These are phyloP conservation scores for Yponomeuta malinellus DNA, from an alignment of 2,888 invertebrate genomes.

Conservation along the genomic window DNA sequence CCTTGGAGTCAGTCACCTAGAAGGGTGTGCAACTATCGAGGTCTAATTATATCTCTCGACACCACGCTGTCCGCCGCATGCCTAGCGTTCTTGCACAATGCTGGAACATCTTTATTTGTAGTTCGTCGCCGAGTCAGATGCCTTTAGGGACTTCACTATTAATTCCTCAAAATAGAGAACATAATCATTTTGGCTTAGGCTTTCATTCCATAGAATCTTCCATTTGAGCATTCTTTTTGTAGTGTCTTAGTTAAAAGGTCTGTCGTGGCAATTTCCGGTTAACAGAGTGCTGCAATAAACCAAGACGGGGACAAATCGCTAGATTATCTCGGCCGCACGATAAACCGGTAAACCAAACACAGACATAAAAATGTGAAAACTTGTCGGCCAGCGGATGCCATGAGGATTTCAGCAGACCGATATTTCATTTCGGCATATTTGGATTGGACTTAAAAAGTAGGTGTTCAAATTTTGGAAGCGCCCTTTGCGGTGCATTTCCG, in stretches of 20 bases:
- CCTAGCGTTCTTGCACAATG: slow-evolving; percentile 42
- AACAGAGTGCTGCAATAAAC: slow-evolving; percentile 11
- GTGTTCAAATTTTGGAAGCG: slow-evolving; percentile 33
- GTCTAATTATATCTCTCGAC: slow-evolving; percentile 58
- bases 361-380: slow-evolving; percentile 51
- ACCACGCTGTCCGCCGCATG: slow-evolving; percentile 39
- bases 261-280: neutral
- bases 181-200: neutral
- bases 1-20: slow-evolving; percentile 25
- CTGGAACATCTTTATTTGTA: slow-evolving; percentile 6
- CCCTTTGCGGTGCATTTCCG: slow-evolving; percentile 39
- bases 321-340: slow-evolving; percentile 25
- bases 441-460: slow-evolving; percentile 41
- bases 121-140: neutral
- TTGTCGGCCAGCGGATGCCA: slow-evolving; percentile 37
- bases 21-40: slow-evolving; percentile 25
- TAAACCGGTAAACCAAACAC: slow-evolving; percentile 29
- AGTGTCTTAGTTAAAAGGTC: slow-evolving; percentile 6
- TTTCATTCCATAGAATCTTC: neutral
- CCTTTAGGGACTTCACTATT: neutral
- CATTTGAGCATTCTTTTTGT: neutral
- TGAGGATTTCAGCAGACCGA: slow-evolving; percentile 37
- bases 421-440: slow-evolving; percentile 38
- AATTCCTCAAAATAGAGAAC: neutral
- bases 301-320: slow-evolving; percentile 27